Conservation (phyloP, 2,888 invertebrate genomes). For the Eledona agricola region DNA sequence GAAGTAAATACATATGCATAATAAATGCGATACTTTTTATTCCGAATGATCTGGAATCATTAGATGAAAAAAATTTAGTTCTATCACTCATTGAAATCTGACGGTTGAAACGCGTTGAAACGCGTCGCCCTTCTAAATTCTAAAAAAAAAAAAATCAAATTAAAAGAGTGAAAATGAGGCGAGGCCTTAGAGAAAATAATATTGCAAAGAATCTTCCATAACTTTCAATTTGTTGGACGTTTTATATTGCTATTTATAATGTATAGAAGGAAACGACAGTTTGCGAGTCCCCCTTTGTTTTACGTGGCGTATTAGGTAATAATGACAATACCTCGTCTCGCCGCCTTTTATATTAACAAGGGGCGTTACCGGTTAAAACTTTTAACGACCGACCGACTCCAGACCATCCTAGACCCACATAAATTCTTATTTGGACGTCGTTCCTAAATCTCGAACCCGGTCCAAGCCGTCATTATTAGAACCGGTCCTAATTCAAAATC, state of each 20-base stretch:
- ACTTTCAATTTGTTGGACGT: conserved; percentile 38
- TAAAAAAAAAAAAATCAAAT: no score
- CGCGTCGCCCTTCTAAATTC: no score
- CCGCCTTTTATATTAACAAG: conserved; percentile 36
- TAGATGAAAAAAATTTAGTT: no score
- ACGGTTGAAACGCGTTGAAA: no score
- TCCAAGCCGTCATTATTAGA: conserved; percentile 18
- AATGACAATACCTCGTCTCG: conserved; percentile 37
- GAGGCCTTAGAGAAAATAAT: conserved; percentile 32
- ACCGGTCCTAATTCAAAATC: conserved; percentile 13
- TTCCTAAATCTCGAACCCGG: conserved; percentile 7
- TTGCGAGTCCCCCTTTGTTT: conserved; percentile 36
- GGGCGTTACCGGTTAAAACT: conserved; percentile 35
- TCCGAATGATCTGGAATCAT: no score
- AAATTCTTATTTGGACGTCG: conserved; percentile 38
- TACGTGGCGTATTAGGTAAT: conserved; percentile 38
- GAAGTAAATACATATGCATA: no score
- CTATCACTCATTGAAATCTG: no score
- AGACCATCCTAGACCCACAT: conserved; percentile 28
- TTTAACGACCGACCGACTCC: conserved; percentile 39
- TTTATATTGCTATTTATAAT: conserved; percentile 40
- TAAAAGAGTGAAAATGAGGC: conserved; percentile 34
- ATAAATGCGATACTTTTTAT: no score
- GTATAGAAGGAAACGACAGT: conserved; percentile 38
- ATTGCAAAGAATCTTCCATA: conserved; percentile 35